Base-by-base conservation (phyloP, 2,797 vertebrate genomes). In the Galagoides demidoff region DNA sequence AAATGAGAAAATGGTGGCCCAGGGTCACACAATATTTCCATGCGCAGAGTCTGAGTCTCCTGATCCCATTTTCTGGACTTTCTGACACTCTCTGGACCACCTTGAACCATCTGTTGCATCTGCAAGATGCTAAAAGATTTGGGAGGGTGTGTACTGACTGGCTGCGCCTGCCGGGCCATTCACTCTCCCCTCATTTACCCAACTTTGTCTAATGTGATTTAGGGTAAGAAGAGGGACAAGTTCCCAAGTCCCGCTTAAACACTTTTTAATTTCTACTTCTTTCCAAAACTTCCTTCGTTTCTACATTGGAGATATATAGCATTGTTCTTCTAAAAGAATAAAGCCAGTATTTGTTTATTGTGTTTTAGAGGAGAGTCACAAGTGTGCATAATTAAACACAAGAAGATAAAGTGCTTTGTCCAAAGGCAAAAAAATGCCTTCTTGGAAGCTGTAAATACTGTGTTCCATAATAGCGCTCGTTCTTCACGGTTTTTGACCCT, bases 281-380 rank as follows among this genome's bases (percentile, higher is more conserved):
- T 61, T 81, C 19, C 63, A 64, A 84, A 45, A 77, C 73, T 94
- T 92, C 73, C 45, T 94, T 84, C 55, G 73, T 85, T 79, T 23
- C 63, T 0, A 0, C 3, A 76, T 31, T 95, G 94, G n/a, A 92
- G 43, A 94, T 66, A 22, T 23, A 64, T 85, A 92, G 27, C 61
- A 93, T 93, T 88, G n/a, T 85, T 94, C 87, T 96, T 76, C 76
- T 55, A 29, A 83, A 86, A 90, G 55, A 93, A 77, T n/a, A 59
- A 94, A 94, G n/a, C 71, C 39, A 57, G 2, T 87, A 70, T 94
- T 92, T 91, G 52, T 63, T 96, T 73, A 78, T 57, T 77, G 39
- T 87, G 49, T 94, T 95, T 96, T 90, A 94, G 78, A 87, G 37
- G 45, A 64, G 64, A 96, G 84, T 39, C 77, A 61, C 37, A 61